Conservation (phyloP, 1,140 invertebrate genomes). For the Pseudomyrmex cubaensis region DNA sequence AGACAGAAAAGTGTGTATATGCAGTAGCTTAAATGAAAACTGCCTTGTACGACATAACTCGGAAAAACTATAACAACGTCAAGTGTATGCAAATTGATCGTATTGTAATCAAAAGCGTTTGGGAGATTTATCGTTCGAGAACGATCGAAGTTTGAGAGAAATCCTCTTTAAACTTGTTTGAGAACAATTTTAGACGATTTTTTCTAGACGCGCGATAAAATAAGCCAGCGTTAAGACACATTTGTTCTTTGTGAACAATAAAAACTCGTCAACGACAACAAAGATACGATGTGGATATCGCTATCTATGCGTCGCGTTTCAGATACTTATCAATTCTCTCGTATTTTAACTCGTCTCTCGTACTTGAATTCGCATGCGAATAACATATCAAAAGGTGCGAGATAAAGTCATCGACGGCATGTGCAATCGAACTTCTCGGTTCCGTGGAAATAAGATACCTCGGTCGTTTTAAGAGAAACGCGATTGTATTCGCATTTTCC, state of each 20-base stretch:
- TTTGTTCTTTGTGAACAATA: too few relatives aligned
- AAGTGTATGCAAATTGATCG: conserved; percentile 33
- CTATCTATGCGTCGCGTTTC: too few relatives aligned
- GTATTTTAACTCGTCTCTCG: too few relatives aligned
- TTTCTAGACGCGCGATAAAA: conserved; percentile 11
- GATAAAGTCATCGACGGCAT: background rate
- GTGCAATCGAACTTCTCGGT: background rate
- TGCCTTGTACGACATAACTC: too few relatives aligned
- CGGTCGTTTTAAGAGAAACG: background rate
- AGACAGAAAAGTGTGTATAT: too few relatives aligned
- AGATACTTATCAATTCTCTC: too few relatives aligned
- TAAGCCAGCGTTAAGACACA: too few relatives aligned
- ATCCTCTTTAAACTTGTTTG: conserved; percentile 34
- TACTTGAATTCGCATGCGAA: conserved; percentile 29
- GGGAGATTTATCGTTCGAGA: conserved; percentile 30
- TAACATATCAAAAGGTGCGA: conserved; percentile 11
- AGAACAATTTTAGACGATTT: conserved; percentile 25
- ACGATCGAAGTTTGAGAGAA: conserved; percentile 26
- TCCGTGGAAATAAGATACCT: conserved; percentile 7
- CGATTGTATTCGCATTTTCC: conserved; percentile 36
- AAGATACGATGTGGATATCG: too few relatives aligned
- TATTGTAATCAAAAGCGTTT: conserved; percentile 15
- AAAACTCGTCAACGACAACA: too few relatives aligned
- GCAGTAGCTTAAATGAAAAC: too few relatives aligned
- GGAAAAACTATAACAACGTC: background rate